Evolutionary conservation across 2,113 vertebrate genomes (phyloP), one percentile per base, ranked within the genome.

Genomic region (Chamaetylas fuelleborni): DNA sequence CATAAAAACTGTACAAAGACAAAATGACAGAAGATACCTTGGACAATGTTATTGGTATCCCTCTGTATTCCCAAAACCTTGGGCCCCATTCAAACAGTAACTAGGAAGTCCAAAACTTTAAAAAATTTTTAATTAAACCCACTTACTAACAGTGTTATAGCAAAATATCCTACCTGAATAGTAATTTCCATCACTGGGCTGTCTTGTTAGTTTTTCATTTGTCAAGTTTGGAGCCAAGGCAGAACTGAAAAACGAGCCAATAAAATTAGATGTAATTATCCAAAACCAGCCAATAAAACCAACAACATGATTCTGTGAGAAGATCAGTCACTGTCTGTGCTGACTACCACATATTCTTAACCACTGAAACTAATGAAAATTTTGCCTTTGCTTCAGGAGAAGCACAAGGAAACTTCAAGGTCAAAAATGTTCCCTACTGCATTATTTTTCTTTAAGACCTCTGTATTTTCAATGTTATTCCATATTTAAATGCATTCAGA

Each of bases 181-280:
- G 51, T 95, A 96, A 90, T 98, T 97, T 14, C 92, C 61, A 34
- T 54, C 96, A 88, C 70, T 93, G 45, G 96, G 73, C 17, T 94
- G 82, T 82, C 97, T 96, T 14, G 97, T 19, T 53, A 95, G 51
- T 91, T 98, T 98, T 81, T 98, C 97, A 33, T 8, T 97, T 85
- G 95, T 88, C 47, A 93, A 92, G 72, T 96, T 96, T 88, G 97
- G 81, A 96, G 97, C 65, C 45, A 97, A 95, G 53, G 89, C 93
- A 53, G 97, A 94, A 83, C 96, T 94, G 72, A 91, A 97, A 97
- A 92, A 48, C 36, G 94, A 90, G 84, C n/a, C 67, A 51, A 94
- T 31, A 57, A 40, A 93, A 84, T 56, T 31, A 56, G 25, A 92
- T 26, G 18, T 14, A 80, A 89, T 81, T 92, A 85, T 61, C 48